Evolutionary conservation across 2,113 vertebrate species (phyloP).

Genomic region (Sylvia atricapilla): DNA sequence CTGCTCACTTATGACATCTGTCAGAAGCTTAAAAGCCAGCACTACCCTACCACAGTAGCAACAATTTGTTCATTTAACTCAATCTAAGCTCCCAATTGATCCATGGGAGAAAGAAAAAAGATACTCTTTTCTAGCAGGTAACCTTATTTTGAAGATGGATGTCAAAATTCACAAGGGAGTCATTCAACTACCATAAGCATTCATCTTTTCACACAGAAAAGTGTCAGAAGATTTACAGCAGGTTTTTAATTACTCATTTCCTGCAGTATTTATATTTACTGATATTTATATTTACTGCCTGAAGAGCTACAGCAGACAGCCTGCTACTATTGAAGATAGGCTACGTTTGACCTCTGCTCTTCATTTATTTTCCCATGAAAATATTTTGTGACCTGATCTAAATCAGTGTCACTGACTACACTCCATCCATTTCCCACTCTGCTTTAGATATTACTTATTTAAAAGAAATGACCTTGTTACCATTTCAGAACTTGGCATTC

Average conservation of each 20-base stretch:
- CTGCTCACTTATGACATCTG: neutral
- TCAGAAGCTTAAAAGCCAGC: neutral
- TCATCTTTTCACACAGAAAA: neutral
- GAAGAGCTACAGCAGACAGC: slow-evolving; percentile 1
- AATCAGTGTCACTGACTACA: slow-evolving; percentile 23
- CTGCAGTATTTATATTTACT: neutral
- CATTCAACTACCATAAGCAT: slow-evolving; percentile 13
- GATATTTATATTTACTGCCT: neutral
- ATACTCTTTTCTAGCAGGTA: neutral
- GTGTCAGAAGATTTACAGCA: slow-evolving; percentile 34
- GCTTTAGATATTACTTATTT: slow-evolving; percentile 6
- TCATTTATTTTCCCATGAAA: slow-evolving; percentile 35
- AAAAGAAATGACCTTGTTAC: slow-evolving; percentile 25
- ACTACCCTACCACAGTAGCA: neutral
- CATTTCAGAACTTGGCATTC: neutral
- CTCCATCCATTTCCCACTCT: neutral
- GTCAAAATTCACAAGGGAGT: slow-evolving; percentile 4
- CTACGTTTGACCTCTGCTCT: slow-evolving; percentile 11
- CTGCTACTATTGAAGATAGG: neutral
- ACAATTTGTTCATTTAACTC: neutral
- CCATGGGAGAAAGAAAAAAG: neutral
- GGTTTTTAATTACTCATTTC: slow-evolving; percentile 44
- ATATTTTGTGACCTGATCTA: slow-evolving; percentile 35
- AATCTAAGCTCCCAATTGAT: neutral
- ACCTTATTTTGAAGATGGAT: slow-evolving; percentile 25